Percentiles rank a stretch among this genome's conserved stretches.
These are phyloP conservation scores for Oncorhynchus keta DNA, from an alignment of 2,113 vertebrate genomes.

Conservation along the genomic window DNA sequence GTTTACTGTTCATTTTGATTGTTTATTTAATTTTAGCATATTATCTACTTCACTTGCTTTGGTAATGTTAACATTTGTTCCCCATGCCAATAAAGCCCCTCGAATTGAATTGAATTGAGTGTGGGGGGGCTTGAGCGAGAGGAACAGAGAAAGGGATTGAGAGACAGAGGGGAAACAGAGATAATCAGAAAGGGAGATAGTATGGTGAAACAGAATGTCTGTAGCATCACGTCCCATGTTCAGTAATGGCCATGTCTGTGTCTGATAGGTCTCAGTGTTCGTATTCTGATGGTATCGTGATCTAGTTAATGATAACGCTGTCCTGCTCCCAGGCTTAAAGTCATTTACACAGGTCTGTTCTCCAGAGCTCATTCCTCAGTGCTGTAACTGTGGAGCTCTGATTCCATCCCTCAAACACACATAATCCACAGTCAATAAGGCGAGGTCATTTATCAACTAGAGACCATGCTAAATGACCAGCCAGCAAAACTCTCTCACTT, in stretches of 20 bases:
- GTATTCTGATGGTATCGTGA: neutral
- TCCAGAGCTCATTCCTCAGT: neutral
- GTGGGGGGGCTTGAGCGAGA: neutral
- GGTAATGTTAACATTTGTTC: too few species aligned
- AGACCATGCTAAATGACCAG: neutral
- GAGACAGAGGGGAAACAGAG: neutral
- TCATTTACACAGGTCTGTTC: neutral
- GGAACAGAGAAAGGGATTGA: neutral
- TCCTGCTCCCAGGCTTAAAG: constrained; percentile 7
- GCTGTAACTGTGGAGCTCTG: neutral
- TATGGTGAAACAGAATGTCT: neutral
- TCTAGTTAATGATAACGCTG: constrained; percentile 1
- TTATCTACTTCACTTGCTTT: too few species aligned
- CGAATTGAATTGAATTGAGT: too few species aligned
- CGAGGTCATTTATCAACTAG: neutral
- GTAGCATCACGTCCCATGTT: neutral
- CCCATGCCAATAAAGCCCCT: too few species aligned
- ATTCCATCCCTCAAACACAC: neutral
- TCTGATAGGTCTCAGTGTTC: neutral
- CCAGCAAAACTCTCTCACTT: neutral
- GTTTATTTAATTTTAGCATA: too few species aligned
- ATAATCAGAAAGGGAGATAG: neutral
- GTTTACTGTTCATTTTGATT: too few species aligned
- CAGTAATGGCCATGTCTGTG: neutral
- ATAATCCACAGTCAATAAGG: neutral